Evolutionary conservation across 2,797 vertebrate genomes (phyloP), one percentile per base, ranked within the genome.

Genomic region (Myiothlypis chrysogaster): DNA sequence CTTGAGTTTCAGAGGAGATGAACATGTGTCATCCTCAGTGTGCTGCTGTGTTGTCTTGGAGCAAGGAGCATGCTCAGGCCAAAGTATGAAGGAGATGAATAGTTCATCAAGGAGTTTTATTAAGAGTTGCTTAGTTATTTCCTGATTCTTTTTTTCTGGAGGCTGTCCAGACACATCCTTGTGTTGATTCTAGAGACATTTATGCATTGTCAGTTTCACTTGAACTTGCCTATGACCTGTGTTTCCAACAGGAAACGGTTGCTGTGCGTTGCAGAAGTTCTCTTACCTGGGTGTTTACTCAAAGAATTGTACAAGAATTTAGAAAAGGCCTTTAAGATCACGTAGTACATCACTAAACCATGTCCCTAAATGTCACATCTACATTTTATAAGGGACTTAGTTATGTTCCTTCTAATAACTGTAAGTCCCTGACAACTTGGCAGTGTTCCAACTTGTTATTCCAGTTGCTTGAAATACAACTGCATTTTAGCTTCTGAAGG

Each of bases 1-100:
- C 15, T 64, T 76, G 77, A 16, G 35, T 75, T 83, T 72, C 43
- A 59, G 46, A 89, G 49, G 46, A 66, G 27, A 8, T 50, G 37
- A 64, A 14, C 4, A 1, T 22, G 2, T 50, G 53, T 65, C 20
- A 7, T 61, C 30, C 32, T 83, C 32, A 18, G 24, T 0, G 0
- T 71, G n/a, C 35, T 81, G 4, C 66, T 32, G 0, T 55, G 16
- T 22, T 80, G 32, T 16, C 19, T 49, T 57, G 20, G 14, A 60
- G 63, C 34, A 75, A 64, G 27, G 32, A 68, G 21, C 46, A 34
- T 6, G 0, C 35, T 65, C 20, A 24, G 34, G 53, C 41, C n/a
- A 7, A 57, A 68, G 14, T 13, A 8, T 12, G 25, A 19, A 76
- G 21, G 24, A 53, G 59, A 8, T 30, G 2, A 57, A 18, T 43